Conservation (phyloP, 1,140 invertebrate species). For the Acarapis woodi region DNA sequence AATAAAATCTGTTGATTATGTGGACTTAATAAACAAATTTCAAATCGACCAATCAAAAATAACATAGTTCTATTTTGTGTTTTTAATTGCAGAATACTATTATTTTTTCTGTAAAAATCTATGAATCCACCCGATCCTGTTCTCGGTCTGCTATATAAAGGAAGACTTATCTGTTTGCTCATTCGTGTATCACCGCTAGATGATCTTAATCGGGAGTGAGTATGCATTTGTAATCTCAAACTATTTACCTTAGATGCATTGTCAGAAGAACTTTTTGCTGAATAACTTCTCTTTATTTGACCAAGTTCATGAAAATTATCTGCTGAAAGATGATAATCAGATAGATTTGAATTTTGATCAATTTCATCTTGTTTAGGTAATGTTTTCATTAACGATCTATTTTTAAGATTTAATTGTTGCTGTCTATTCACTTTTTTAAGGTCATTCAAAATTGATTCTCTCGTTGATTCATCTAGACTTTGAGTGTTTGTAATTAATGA, state of each 20-base stretch:
- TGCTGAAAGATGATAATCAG: too few species aligned
- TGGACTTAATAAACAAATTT: slow-evolving; percentile 62
- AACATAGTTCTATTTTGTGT: slow-evolving; percentile 75
- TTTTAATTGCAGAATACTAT: not conserved
- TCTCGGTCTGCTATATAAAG: slow-evolving; percentile 6
- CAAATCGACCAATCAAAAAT: slow-evolving; percentile 47
- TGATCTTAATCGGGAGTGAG: not conserved
- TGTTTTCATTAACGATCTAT: not conserved
- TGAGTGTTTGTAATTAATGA: slow-evolving; percentile 13
- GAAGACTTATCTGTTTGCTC: slow-evolving; percentile 10
- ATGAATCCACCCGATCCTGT: slow-evolving; percentile 3
- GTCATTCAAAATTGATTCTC: slow-evolving; percentile 11
- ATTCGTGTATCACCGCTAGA: too few species aligned
- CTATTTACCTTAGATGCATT: too few species aligned
- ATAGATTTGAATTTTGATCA: too few species aligned
- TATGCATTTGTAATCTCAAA: not conserved
- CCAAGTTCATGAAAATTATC: too few species aligned
- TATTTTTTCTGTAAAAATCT: slow-evolving; percentile 5
- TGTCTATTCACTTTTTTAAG: not conserved
- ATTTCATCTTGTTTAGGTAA: not conserved
- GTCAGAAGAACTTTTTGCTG: too few species aligned
- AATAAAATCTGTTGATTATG: slow-evolving; percentile 64
- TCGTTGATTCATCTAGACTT: slow-evolving; percentile 11
- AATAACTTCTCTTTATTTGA: too few species aligned
- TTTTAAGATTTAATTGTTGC: not conserved